Conservation (phyloP, 2,797 vertebrate species). For the Paramormyrops hopkinsi region DNA sequence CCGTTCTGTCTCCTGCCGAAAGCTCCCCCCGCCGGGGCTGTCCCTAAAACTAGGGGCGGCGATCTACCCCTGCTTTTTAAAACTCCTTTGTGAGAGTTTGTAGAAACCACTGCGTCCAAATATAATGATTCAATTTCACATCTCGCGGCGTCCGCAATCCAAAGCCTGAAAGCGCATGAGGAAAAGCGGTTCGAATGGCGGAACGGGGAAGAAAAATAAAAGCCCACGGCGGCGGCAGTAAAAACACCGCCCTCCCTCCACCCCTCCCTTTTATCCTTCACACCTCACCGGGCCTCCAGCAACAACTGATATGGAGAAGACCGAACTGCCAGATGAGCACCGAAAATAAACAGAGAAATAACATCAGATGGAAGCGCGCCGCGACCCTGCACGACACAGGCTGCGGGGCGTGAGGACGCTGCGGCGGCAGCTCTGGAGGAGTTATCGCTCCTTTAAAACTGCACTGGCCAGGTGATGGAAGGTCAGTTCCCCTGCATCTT, state of each 20-base stretch:
- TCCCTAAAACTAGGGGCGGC: background rate
- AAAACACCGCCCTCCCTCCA: background rate
- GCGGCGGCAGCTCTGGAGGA: background rate
- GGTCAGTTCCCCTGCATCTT: background rate
- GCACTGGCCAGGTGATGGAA: background rate
- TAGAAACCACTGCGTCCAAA: background rate
- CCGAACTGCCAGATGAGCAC: background rate
- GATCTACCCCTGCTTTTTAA: background rate
- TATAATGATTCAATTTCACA: background rate
- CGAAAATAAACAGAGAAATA: background rate
- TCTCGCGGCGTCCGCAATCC: conserved; percentile 1
- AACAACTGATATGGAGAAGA: conserved; percentile 34
- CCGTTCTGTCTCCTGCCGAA: background rate
- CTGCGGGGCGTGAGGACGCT: background rate
- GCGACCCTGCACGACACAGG: conserved; percentile 33
- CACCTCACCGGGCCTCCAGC: conserved; percentile 39
- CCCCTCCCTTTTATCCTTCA: conserved; percentile 35
- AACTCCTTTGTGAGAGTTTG: background rate
- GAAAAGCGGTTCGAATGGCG: background rate
- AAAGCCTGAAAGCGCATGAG: conserved; percentile 11
- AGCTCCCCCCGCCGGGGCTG: background rate
- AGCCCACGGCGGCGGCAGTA: background rate
- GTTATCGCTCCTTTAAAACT: background rate
- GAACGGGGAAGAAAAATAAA: conserved; percentile 14
- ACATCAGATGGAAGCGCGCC: conserved; percentile 32